These are phyloP conservation scores for Nycteola revayana DNA, from an alignment of 2,888 invertebrate species.

Conservation along the genomic window DNA sequence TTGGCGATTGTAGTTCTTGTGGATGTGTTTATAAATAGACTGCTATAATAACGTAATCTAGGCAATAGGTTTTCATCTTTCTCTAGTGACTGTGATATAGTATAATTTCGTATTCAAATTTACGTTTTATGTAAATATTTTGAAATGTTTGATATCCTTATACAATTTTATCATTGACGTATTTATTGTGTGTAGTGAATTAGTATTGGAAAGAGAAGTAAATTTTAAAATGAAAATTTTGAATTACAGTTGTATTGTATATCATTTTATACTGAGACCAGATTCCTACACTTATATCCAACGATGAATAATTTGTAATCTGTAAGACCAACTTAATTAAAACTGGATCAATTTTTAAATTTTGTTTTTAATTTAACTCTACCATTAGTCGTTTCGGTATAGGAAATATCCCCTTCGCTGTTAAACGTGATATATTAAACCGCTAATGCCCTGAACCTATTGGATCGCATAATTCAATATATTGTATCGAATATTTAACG, in stretches of 20 bases:
- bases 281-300: constrained; percentile 51
- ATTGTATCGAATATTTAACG: too few species aligned
- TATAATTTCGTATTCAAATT: constrained; percentile 68
- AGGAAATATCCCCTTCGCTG: too few species aligned
- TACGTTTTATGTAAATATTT: constrained; percentile 73
- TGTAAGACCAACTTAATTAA: constrained; percentile 56
- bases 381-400: too few species aligned
- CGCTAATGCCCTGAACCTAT: too few species aligned
- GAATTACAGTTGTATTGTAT: constrained; percentile 39
- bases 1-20: constrained; percentile 55
- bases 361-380: constrained; percentile 35
- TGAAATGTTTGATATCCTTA: constrained; percentile 76
- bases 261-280: constrained; percentile 55
- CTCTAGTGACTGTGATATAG: constrained; percentile 81
- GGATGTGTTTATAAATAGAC: constrained; percentile 69
- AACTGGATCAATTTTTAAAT: constrained; percentile 48
- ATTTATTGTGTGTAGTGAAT: constrained; percentile 62
- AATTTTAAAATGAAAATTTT: constrained; percentile 31
- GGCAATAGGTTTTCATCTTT: constrained; percentile 66
- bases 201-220: constrained; percentile 36
- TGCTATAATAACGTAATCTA: constrained; percentile 63
- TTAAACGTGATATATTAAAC: too few species aligned
- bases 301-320: constrained; percentile 47
- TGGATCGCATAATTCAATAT: too few species aligned
- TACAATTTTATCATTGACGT: constrained; percentile 72